Conservation (phyloP, 2,797 vertebrate genomes). For the Micropoecilia bifurca region DNA sequence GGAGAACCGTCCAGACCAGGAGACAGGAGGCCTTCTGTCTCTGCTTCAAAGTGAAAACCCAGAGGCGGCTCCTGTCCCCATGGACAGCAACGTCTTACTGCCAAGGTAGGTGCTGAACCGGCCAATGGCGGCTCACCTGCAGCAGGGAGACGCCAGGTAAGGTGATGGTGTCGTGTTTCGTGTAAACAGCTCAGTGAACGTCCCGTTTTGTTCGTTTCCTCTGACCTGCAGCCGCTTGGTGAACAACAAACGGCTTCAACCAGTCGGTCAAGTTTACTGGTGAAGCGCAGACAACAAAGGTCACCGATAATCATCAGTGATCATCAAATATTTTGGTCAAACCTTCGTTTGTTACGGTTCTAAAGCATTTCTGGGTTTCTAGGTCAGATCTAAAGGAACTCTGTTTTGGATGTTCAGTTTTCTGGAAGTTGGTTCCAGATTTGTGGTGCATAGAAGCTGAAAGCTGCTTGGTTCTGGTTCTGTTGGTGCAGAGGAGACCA, state of each 20-base stretch:
- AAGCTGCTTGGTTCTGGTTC: no score
- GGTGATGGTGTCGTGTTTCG: not conserved
- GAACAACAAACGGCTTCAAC: not conserved
- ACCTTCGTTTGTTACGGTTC: no score
- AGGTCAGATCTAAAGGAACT: no score
- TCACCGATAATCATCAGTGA: no score
- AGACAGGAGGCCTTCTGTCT: constrained; percentile 27
- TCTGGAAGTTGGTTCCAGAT: no score
- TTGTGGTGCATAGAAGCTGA: no score
- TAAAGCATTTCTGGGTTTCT: no score
- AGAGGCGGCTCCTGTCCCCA: constrained; percentile 20
- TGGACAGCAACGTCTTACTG: constrained; percentile 47
- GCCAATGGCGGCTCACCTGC: not conserved
- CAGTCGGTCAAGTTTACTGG: no score
- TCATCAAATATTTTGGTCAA: no score
- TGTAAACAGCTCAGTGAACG: constrained; percentile 7
- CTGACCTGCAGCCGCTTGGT: not conserved
- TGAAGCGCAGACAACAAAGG: no score
- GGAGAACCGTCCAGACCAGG: not conserved
- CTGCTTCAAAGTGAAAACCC: constrained; percentile 24
- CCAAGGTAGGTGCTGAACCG: constrained; percentile 28
- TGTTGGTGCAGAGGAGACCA: no score
- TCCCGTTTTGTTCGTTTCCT: not conserved
- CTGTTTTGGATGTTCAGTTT: no score
- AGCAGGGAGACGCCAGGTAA: not conserved